Evolutionary conservation across 2,113 vertebrate genomes (phyloP), one percentile per base, ranked within the genome.

Genomic region (Callopanchax toddi): DNA sequence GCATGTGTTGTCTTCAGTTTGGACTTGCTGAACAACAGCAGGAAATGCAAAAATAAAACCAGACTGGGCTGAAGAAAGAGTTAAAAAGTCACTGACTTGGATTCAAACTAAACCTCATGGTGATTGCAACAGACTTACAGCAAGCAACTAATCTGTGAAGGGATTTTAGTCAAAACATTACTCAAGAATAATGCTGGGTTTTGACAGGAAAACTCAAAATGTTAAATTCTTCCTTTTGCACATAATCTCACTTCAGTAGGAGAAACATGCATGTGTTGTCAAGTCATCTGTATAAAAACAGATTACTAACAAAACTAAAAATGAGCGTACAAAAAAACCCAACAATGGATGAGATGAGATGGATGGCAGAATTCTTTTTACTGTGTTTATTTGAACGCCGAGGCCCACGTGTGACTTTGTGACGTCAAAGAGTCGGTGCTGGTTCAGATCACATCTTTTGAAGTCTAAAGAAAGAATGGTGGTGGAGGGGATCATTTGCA

Each of bases 401-500:
- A 13, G 11, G 36, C 12, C 36, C 1, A 3, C 10, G 16, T 34
- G 51, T 80, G 55, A 74, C 46, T 32, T 68, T 34, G 51, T 80
- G 55, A 74, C 46, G 37, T 68, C 59, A 79, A 26, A 23, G 57
- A 5, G 0, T 67, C 36, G 1, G 42, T 1, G n/a, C 23, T 50
- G 44, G 43, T 56, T 80, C 57, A 56, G 26, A 76, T 73, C 63
- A 59, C 25, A 16, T 22, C 11, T 64, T 63, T 69, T 69, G 63
- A 76, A 73, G 65, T 56, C 34, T 48, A 59, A 78, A 45, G 59
- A 45, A 50, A 49, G 3, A 16, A n/a, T 15, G 20, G 11, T 37
- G 20, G 16, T 18, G 25, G 17, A 8, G 34, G 18, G 32, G 64
- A 71, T 83, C 16, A 46, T 60, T 86, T 83, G 45, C 78, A 70